Evolutionary conservation across 2,888 invertebrate genomes (phyloP).

Genomic region (Drosophila stalkeri): DNA sequence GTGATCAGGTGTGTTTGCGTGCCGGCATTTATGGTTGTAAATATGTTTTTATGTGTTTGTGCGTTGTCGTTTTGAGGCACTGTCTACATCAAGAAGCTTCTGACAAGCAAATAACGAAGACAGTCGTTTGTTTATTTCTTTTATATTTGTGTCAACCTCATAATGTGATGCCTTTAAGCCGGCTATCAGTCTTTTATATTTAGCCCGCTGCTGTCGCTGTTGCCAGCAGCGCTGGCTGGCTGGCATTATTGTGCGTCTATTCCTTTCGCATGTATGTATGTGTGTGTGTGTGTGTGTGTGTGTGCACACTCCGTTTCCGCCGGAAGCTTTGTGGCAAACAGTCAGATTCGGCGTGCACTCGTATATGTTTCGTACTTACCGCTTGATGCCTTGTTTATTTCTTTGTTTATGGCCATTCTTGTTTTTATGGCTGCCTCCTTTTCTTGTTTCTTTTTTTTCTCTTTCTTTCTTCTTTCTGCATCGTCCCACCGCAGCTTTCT

Average conservation of each 20-base stretch:
- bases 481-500: constrained; percentile 35
- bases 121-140: constrained; percentile 55
- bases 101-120: constrained; percentile 54
- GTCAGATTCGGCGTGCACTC: constrained; percentile 48
- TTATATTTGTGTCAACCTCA: constrained; percentile 70
- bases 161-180: constrained; percentile 73
- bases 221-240: constrained; percentile 46
- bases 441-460: not conserved
- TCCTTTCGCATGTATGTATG: constrained; percentile 25
- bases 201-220: constrained; percentile 45
- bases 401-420: constrained; percentile 71
- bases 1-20: constrained; percentile 5
- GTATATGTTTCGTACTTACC: constrained; percentile 63
- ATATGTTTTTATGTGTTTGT: constrained; percentile 6
- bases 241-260: constrained; percentile 46
- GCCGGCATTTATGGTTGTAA: constrained; percentile 3
- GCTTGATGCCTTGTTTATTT: constrained; percentile 74
- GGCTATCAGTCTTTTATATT: constrained; percentile 73
- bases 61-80: constrained; percentile 14
- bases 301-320: constrained; percentile 70
- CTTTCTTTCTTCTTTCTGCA: not conserved
- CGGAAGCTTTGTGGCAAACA: constrained; percentile 68
- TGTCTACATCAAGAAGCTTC: constrained; percentile 25
- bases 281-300: constrained; percentile 22
- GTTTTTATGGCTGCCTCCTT: constrained; percentile 52